phyloP scores from a whole-genome alignment of 2,888 invertebrate species.

The Diaperis boleti region DNA sequence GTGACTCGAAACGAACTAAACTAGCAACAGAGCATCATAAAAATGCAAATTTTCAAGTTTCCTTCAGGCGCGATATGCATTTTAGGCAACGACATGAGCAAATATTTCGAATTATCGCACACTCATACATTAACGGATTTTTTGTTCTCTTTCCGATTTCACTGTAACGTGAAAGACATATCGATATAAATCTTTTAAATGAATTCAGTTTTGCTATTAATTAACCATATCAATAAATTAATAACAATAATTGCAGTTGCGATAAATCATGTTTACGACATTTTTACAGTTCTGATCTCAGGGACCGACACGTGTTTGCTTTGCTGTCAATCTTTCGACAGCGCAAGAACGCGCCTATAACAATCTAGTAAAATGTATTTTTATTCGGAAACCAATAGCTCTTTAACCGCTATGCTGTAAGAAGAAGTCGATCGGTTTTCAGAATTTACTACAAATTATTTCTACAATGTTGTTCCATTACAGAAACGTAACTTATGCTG shows the following conservation, averaged over 20 bases:
- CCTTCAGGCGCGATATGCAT: constrained; percentile 10
- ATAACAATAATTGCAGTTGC: constrained; percentile 14
- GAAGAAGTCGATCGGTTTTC: not conserved
- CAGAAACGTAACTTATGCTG: not conserved
- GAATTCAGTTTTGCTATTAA: constrained; percentile 22
- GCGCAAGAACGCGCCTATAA: not conserved
- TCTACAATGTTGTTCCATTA: not conserved
- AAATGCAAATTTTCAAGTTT: constrained; percentile 39
- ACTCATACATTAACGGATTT: not conserved
- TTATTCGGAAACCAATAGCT: no score
- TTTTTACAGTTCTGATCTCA: not conserved
- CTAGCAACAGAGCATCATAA: constrained; percentile 36
- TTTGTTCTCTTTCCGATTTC: not conserved
- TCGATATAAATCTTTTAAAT: constrained; percentile 8
- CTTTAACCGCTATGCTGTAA: not conserved
- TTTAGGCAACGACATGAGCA: not conserved
- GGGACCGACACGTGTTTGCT: not conserved
- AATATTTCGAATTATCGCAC: not conserved
- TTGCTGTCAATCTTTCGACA: not conserved
- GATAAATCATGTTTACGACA: constrained; percentile 2
- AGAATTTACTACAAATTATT: not conserved
- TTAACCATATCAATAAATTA: constrained; percentile 27
- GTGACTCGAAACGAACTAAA: constrained; percentile 36
- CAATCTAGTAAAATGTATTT: no score
- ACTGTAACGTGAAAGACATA: not conserved